These are phyloP conservation scores for Actenoides hombroni DNA, from an alignment of 2,113 vertebrate species.

Conservation along the genomic window DNA sequence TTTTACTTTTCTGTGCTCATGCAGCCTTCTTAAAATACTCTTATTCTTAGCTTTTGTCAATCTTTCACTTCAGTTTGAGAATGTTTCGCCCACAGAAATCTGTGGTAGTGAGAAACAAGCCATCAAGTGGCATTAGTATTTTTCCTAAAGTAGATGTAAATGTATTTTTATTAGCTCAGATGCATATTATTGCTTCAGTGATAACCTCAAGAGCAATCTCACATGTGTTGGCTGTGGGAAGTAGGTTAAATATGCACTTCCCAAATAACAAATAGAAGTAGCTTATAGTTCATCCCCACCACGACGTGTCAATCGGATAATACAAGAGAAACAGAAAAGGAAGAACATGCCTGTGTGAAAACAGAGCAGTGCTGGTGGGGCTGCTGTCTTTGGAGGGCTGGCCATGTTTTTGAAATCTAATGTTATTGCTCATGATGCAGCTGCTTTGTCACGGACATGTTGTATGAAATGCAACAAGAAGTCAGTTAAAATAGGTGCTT, in stretches of 20 bases:
- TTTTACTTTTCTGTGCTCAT: neutral
- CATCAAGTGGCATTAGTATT: neutral
- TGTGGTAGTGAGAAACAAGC: neutral
- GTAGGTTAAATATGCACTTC: neutral
- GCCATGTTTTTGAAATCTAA: neutral
- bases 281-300: neutral
- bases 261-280: neutral
- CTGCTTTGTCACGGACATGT: neutral
- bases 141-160: neutral
- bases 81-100: neutral
- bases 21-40: neutral
- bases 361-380: neutral
- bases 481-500: neutral
- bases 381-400: neutral
- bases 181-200: neutral
- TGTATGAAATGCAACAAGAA: neutral
- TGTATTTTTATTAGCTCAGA: neutral
- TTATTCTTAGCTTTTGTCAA: neutral
- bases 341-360: neutral
- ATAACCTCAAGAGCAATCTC: neutral
- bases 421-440: neutral
- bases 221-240: neutral
- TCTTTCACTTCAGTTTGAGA: neutral
- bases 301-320: rapidly evolving
- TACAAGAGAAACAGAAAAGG: neutral